Percentiles rank a stretch among this genome's conserved stretches.
Evolutionary conservation across 2,797 vertebrate genomes (phyloP).

Genomic region (Fistularia tabacaria): DNA sequence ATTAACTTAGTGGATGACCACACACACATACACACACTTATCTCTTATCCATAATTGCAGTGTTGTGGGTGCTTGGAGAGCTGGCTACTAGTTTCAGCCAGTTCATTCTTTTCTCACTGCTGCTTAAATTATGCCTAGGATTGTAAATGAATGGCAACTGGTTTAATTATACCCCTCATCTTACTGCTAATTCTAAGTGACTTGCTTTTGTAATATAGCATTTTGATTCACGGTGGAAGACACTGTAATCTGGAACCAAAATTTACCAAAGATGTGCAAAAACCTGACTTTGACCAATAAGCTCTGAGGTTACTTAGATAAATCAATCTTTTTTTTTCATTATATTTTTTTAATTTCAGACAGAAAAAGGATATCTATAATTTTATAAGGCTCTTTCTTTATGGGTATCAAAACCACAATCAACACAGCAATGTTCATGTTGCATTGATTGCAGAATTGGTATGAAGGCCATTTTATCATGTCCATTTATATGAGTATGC

Average conservation of each 20-base stretch:
- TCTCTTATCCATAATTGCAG: slow-evolving; percentile 61
- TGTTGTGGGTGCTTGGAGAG: slow-evolving; percentile 62
- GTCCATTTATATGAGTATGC: slow-evolving; percentile 19
- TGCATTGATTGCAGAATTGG: slow-evolving; percentile 15
- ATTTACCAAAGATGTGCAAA: not conserved
- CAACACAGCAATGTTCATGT: slow-evolving; percentile 4
- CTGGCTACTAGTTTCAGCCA: slow-evolving; percentile 38
- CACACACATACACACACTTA: slow-evolving; percentile 32
- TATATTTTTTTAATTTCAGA: not conserved
- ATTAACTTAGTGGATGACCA: slow-evolving; percentile 46
- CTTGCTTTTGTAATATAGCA: slow-evolving; percentile 18
- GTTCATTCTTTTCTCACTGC: slow-evolving; percentile 43
- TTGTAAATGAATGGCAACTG: slow-evolving; percentile 40
- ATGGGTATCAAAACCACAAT: slow-evolving; percentile 13
- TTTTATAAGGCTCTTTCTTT: not conserved
- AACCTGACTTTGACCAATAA: not conserved
- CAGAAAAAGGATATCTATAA: not conserved
- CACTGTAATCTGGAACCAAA: slow-evolving; percentile 3
- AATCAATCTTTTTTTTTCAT: not conserved
- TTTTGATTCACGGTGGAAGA: slow-evolving; percentile 1
- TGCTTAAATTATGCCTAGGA: slow-evolving; percentile 50
- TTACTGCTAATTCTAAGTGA: slow-evolving; percentile 54
- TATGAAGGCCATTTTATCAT: slow-evolving; percentile 17
- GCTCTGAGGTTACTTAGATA: no score
- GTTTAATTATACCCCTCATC: slow-evolving; percentile 55